phyloP scores from a whole-genome alignment of 2,113 vertebrate species.

The Cyanistes caeruleus region DNA sequence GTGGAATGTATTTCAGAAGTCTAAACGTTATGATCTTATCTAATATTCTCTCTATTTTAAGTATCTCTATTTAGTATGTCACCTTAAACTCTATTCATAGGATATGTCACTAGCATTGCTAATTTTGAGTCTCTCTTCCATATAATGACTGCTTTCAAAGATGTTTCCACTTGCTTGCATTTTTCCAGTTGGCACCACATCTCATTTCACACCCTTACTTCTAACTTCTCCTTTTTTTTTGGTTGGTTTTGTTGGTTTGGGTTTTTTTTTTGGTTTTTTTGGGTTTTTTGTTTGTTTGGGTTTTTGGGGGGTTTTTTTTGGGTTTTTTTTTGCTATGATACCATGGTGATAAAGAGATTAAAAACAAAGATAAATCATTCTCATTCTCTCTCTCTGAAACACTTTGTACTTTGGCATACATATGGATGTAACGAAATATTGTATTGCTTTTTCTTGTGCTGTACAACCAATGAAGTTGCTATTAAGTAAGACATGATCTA shows the following conservation, averaged over 20 bases:
- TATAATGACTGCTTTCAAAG: constrained; percentile 40
- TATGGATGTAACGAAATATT: not conserved
- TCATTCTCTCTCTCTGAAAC: not conserved
- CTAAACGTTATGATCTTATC: constrained; percentile 28
- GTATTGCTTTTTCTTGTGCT: not conserved
- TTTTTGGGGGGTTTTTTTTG: too few species aligned
- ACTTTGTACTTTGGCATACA: not conserved
- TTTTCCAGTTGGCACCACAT: constrained; percentile 38
- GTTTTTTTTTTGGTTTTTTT: too few species aligned
- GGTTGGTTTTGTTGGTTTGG: too few species aligned
- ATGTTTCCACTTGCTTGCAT: constrained; percentile 38
- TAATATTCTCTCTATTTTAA: constrained; percentile 37
- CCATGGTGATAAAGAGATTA: not conserved
- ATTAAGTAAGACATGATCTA: not conserved
- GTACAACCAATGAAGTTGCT: not conserved
- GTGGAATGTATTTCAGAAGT: not conserved
- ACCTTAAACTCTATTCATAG: constrained; percentile 24
- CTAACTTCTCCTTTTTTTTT: not conserved
- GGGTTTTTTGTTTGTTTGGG: too few species aligned
- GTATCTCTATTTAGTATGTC: not conserved
- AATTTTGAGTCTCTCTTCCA: constrained; percentile 20
- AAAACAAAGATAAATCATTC: constrained; percentile 18
- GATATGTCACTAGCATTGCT: not conserved
- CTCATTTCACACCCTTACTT: not conserved
- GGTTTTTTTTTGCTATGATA: not conserved